Conservation (phyloP, 2,888 invertebrate genomes). For the Elgonia sp. region DNA sequence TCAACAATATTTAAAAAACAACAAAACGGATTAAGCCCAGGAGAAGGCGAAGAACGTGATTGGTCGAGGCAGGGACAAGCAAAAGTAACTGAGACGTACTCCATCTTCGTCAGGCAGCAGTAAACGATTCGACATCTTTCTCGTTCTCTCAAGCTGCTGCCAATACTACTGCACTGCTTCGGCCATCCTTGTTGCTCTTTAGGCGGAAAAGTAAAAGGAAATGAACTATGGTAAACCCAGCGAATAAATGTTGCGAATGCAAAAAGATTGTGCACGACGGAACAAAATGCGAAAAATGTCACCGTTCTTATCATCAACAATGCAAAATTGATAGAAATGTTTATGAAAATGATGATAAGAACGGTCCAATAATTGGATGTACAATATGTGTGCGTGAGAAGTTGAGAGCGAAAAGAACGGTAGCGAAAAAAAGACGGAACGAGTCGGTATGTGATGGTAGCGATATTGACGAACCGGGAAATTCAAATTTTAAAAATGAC, state of each 20-base stretch:
- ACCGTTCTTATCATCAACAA: slow-evolving; percentile 35
- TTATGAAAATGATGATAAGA: slow-evolving; percentile 36
- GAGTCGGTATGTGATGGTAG: not conserved
- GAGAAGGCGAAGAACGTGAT: not conserved
- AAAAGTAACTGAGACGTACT: not conserved
- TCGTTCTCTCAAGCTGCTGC: not conserved
- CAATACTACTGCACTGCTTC: not conserved
- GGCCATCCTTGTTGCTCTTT: not conserved
- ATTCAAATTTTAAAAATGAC: not conserved
- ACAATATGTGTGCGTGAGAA: not conserved
- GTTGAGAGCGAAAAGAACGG: not conserved
- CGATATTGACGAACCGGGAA: not conserved
- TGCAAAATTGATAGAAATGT: slow-evolving; percentile 21
- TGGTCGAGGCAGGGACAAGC: not conserved
- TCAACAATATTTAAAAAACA: not conserved
- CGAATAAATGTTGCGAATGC: slow-evolving; percentile 26
- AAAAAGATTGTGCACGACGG: slow-evolving; percentile 23
- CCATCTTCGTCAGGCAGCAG: not conserved
- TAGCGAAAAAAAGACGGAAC: not conserved
- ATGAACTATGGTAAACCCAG: slow-evolving; percentile 1
- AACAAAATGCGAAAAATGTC: slow-evolving; percentile 33
- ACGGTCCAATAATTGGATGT: slow-evolving; percentile 16
- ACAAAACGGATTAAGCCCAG: not conserved
- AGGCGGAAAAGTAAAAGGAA: not conserved
- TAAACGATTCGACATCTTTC: not conserved